phyloP scores from a whole-genome alignment of 2,113 vertebrate genomes.

The Romanogobio albipinnatus region DNA sequence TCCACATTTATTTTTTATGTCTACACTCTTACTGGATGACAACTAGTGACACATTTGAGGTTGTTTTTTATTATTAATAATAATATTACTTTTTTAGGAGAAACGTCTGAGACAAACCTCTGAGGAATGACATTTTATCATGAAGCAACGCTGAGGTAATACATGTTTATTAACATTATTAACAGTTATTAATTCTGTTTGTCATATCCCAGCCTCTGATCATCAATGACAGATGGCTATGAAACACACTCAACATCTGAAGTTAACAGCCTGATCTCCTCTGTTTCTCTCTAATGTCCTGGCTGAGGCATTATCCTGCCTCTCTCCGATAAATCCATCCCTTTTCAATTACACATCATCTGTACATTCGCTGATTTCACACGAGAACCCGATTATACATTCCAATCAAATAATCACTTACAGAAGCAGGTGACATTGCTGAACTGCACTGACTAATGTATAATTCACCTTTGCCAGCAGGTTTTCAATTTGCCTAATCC shows the following conservation, averaged over 20 bases:
- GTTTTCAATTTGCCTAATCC: constrained; percentile 69
- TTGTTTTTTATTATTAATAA: neutral
- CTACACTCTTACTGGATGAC: neutral
- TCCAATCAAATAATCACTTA: constrained; percentile 53
- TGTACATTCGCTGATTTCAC: constrained; percentile 9
- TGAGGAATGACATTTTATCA: neutral
- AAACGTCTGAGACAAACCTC: neutral
- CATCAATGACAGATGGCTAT: neutral
- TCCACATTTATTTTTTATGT: no score
- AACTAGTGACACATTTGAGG: neutral
- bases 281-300: neutral
- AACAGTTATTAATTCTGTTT: neutral
- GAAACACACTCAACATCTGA: neutral
- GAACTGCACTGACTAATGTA: constrained; percentile 58
- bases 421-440: constrained; percentile 48
- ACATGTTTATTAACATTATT: neutral
- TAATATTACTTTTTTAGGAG: neutral
- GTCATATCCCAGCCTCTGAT: neutral
- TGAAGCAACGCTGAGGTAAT: neutral
- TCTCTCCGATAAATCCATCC: neutral
- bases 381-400: neutral
- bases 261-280: neutral
- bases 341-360: neutral
- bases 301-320: neutral
- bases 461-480: constrained; percentile 47